Percentiles rank a stretch among this genome's conserved stretches.
These are phyloP conservation scores for Microtus ochrogaster DNA, from an alignment of 2,113 vertebrate species.

Conservation along the genomic window DNA sequence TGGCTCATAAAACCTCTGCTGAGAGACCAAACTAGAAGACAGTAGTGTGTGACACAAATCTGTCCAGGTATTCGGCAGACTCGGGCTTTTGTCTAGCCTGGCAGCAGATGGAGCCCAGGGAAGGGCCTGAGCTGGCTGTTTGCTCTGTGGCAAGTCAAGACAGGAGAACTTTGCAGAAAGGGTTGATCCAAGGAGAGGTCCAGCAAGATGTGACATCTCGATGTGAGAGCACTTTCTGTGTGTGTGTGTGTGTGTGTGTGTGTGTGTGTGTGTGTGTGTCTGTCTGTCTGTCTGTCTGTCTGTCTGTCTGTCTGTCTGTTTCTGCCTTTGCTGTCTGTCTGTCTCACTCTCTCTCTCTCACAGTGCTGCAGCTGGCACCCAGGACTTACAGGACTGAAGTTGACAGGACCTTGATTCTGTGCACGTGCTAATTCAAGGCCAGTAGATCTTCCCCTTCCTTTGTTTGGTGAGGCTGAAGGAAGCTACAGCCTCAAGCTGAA, in stretches of 20 bases:
- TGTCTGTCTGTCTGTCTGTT: not conserved
- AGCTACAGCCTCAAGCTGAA: not conserved
- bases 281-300: too few species aligned
- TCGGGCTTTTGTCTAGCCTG: not conserved
- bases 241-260: too few species aligned
- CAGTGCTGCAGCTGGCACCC: not conserved
- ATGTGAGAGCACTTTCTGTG: too few species aligned
- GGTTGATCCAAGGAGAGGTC: not conserved
- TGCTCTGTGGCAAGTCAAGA: not conserved
- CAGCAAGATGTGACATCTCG: not conserved
- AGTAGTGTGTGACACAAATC: not conserved
- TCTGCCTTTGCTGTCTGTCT: too few species aligned
- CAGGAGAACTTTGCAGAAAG: not conserved
- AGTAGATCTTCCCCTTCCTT: not conserved
- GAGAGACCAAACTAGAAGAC: not conserved
- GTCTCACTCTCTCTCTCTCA: not conserved
- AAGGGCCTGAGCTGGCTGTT: not conserved
- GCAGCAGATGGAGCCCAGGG: too few species aligned
- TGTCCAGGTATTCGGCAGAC: not conserved
- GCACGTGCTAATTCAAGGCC: not conserved
- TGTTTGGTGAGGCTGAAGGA: not conserved
- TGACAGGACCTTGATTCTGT: not conserved
- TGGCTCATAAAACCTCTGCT: not conserved
- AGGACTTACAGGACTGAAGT: not conserved
- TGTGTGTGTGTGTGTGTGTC: not conserved